These are phyloP conservation scores for Dryobota labecula DNA, from an alignment of 2,888 invertebrate species.

Conservation along the genomic window DNA sequence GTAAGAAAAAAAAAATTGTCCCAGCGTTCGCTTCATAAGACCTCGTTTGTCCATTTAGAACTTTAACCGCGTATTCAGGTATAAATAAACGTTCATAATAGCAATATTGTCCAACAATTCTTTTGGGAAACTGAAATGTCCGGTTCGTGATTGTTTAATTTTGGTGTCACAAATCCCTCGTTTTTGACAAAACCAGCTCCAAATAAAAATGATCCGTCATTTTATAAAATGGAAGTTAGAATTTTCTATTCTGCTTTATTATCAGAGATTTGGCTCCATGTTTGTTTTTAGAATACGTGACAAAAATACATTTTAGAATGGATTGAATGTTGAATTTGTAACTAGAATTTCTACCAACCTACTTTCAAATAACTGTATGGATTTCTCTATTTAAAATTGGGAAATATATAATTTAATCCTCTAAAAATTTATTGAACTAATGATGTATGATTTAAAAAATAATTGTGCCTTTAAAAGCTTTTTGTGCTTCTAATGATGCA, in stretches of 20 bases:
- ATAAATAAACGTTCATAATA: constrained; percentile 62
- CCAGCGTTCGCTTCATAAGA: constrained; percentile 65
- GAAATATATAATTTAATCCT: neutral
- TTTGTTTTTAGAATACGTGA: constrained; percentile 56
- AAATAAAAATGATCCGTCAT: constrained; percentile 36
- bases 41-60: constrained; percentile 72
- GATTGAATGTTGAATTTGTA: constrained; percentile 35
- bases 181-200: constrained; percentile 31
- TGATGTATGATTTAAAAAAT: neutral
- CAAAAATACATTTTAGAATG: constrained; percentile 41
- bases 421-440: neutral
- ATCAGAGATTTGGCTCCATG: constrained; percentile 37
- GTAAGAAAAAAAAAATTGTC: no score
- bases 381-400: neutral
- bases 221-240: constrained; percentile 41
- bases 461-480: neutral
- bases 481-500: no score
- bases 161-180: constrained; percentile 39
- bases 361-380: neutral
- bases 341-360: neutral
- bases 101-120: constrained; percentile 66
- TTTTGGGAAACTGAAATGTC: constrained; percentile 62
- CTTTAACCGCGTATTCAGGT: constrained; percentile 51
- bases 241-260: constrained; percentile 47
- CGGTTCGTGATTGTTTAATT: constrained; percentile 59